Base-by-base conservation (phyloP, 2,113 vertebrate species). In the Melospiza georgiana region DNA sequence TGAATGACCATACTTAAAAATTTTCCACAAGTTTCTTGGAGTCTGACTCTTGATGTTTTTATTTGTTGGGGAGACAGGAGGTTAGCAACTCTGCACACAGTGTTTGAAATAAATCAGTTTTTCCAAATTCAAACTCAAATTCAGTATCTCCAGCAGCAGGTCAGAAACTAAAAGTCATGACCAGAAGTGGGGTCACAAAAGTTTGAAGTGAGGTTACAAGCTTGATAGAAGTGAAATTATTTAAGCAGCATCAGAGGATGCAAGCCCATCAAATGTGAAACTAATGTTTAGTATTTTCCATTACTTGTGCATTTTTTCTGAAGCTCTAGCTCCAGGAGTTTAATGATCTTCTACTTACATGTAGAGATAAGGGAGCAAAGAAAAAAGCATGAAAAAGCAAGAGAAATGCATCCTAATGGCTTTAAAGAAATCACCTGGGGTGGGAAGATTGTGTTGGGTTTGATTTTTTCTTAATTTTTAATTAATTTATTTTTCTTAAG, bases 141-240 rank as follows among this genome's bases (percentile, higher is more conserved):
- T 71, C 2, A 4, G 0, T 65, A 51, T 78, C 86, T 92, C 51
- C 65, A 90, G 61, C 43, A 52, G 41, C 39, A 63, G 65, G 55
- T 92, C 63, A 37, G 31, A 74, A 84, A 78, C 24, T 37, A 62
- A 62, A 94, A 87, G 35, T 89, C 54, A 79, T 65, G 66, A 67
- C 41, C 52, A 85, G 58, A 89, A 91, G 78, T 82, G 58, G 58
- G 15, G 44, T 87, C 74, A 65, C 28, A 28, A 61, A 87, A 79
- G 66, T 82, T 87, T 90, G 77, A 95, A 96, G 66, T 84, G 69
- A 89, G 24, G 84, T 84, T 65, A 84, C 6, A 31, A 91, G 66
- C 81, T 57, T 91, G 71, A 57, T 58, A 94, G 84, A 94, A 82
- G 82, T 65, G 3, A 79, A 84, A 33, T 79, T 82, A 69, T 93